Percentiles rank a stretch among this genome's conserved stretches.
Evolutionary conservation across 2,797 vertebrate genomes (phyloP).

Genomic region (Chelon labrosus): DNA sequence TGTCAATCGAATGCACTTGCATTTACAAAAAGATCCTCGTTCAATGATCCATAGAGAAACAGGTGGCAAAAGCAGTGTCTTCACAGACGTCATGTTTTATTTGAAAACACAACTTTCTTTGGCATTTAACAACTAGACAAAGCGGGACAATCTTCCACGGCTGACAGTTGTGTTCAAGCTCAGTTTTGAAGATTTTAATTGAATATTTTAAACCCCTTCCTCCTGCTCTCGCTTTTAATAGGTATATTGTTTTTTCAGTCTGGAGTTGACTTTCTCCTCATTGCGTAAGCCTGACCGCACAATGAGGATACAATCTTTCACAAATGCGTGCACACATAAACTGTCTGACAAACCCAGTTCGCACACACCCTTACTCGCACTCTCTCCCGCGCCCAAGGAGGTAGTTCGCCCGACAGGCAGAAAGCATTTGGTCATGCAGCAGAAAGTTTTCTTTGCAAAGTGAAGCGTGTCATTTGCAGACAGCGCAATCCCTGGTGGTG

Average conservation of each 20-base stretch:
- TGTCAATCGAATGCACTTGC: too few species aligned
- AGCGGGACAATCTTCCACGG: neutral
- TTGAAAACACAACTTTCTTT: neutral
- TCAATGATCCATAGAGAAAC: neutral
- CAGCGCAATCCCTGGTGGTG: conserved; percentile 33
- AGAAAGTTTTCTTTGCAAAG: conserved; percentile 43
- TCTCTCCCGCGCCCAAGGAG: conserved; percentile 1
- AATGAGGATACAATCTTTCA: conserved; percentile 40
- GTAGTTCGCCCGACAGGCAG: conserved; percentile 20
- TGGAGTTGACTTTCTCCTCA: conserved; percentile 48
- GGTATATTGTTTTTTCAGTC: conserved; percentile 54
- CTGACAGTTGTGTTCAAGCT: conserved; percentile 30
- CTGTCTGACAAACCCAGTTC: conserved; percentile 22
- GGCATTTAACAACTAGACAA: neutral
- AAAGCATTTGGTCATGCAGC: conserved; percentile 39
- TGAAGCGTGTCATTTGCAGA: conserved; percentile 39
- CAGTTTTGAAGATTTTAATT: conserved; percentile 53
- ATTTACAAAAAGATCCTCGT: too few species aligned
- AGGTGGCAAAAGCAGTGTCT: neutral
- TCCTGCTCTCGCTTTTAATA: conserved; percentile 44
- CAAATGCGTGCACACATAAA: conserved; percentile 31
- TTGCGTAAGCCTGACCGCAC: conserved; percentile 64
- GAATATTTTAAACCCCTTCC: conserved; percentile 59
- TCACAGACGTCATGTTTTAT: neutral
- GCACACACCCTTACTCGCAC: neutral